A percentile compares a stretch with the other conserved stretches of the same genome.
Conservation (phyloP, 2,797 vertebrate species). For the Urocyon cinereoargenteus region DNA sequence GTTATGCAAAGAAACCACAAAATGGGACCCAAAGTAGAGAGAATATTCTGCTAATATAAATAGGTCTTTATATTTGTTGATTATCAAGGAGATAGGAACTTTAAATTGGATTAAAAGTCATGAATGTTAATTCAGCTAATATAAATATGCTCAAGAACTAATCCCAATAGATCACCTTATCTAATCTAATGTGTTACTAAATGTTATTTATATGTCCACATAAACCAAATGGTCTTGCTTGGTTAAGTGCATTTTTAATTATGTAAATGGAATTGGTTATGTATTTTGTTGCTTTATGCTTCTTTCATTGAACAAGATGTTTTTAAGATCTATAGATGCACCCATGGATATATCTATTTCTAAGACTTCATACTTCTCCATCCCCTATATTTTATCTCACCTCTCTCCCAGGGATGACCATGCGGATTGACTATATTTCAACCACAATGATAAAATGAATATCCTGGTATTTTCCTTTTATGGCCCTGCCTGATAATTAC, state of each 20-base stretch:
- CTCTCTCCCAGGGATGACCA: not conserved
- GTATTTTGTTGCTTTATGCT: not conserved
- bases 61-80: not conserved
- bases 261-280: not conserved
- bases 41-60: not conserved
- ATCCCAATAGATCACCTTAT: not conserved
- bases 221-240: not conserved
- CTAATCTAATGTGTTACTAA: not conserved
- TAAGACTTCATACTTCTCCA: not conserved
- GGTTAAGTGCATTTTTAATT: not conserved
- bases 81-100: not conserved
- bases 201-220: not conserved
- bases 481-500: not conserved
- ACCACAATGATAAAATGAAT: not conserved
- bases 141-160: not conserved
- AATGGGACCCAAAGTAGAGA: not conserved
- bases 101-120: not conserved
- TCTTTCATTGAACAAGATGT: not conserved
- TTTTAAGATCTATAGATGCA: not conserved
- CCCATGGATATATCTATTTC: not conserved
- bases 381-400: not conserved
- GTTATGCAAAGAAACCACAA: not conserved
- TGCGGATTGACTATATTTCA: not conserved
- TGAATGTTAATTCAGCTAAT: not conserved
- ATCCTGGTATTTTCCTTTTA: not conserved